These are phyloP conservation scores for Choristoneura rosaceana DNA, from an alignment of 2,888 invertebrate species.

Conservation along the genomic window DNA sequence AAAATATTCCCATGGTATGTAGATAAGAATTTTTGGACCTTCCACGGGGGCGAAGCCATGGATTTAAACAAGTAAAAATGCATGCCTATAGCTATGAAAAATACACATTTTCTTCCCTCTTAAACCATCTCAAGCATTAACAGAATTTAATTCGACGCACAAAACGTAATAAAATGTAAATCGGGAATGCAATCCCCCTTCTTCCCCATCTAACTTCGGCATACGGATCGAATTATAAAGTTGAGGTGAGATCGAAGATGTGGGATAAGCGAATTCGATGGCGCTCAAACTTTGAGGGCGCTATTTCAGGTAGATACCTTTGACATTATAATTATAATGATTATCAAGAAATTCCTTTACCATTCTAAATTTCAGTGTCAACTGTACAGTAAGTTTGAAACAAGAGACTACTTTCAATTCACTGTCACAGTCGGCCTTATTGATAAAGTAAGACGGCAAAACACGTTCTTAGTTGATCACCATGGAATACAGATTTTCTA, in stretches of 20 bases:
- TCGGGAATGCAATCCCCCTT: constrained; percentile 21
- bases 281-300: constrained; percentile 20
- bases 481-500: too few relatives aligned
- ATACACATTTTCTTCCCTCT: not conserved
- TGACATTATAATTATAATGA: not conserved
- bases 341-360: too few relatives aligned
- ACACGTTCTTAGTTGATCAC: too few relatives aligned
- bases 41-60: too few relatives aligned
- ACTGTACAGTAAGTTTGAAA: too few relatives aligned
- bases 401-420: too few relatives aligned
- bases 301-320: not conserved
- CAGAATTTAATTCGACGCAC: constrained; percentile 19
- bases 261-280: constrained; percentile 13
- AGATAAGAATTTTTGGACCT: too few relatives aligned
- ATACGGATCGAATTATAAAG: constrained; percentile 34
- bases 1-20: too few relatives aligned
- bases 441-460: too few relatives aligned
- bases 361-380: too few relatives aligned
- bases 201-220: constrained; percentile 15
- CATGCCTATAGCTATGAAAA: not conserved
- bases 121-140: not conserved
- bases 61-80: too few relatives aligned
- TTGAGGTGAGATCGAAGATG: constrained; percentile 20
- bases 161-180: constrained; percentile 40
- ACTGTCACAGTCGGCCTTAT: too few relatives aligned